phyloP scores from a whole-genome alignment of 2,113 vertebrate species.

The Indicator maculatus region DNA sequence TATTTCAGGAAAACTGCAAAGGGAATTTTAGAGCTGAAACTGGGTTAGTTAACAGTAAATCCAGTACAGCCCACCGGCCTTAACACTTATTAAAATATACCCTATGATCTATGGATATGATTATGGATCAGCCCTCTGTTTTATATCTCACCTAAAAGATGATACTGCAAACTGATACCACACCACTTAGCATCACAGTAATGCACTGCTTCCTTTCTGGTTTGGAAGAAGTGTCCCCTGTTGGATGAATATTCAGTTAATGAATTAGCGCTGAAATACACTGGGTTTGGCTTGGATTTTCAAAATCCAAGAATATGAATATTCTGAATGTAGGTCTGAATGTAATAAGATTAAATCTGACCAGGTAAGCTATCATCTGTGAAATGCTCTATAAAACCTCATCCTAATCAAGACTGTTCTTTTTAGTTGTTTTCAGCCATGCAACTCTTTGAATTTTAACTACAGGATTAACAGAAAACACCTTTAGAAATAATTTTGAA shows the following conservation, averaged over 20 bases:
- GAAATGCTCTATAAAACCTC: background rate
- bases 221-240: background rate
- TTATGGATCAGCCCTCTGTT: conserved; percentile 31
- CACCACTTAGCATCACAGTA: background rate
- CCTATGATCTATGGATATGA: background rate
- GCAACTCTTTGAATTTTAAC: background rate
- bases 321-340: background rate
- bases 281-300: background rate
- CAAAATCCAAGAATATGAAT: background rate
- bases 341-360: background rate
- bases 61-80: background rate
- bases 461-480: background rate
- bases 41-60: background rate
- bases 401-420: background rate
- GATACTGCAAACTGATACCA: background rate
- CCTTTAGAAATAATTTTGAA: background rate
- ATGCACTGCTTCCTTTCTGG: background rate
- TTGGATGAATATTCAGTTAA: background rate
- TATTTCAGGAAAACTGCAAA: background rate
- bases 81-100: conserved; percentile 29
- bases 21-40: background rate
- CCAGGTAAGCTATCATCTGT: background rate
- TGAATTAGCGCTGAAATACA: background rate
- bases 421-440: background rate
- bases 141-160: conserved; percentile 33